These are phyloP conservation scores for Gambusia affinis DNA, from an alignment of 2,113 vertebrate genomes.

Conservation along the genomic window DNA sequence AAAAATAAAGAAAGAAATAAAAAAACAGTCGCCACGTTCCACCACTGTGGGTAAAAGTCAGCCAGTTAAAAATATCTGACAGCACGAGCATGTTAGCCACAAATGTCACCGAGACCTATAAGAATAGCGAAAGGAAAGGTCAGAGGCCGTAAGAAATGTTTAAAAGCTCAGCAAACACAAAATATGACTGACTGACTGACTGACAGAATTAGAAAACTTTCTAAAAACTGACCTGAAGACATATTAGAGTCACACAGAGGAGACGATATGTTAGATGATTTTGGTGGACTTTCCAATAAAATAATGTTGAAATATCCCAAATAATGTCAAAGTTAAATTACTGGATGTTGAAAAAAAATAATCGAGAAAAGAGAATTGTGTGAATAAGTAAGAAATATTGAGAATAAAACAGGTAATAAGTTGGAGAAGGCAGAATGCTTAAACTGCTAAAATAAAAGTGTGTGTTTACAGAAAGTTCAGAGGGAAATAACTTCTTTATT, in stretches of 20 bases:
- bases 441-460: too few relatives aligned
- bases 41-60: conserved; percentile 17
- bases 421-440: too few relatives aligned
- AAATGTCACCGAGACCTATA: background rate
- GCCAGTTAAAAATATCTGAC: conserved; percentile 29
- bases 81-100: background rate
- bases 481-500: too few relatives aligned
- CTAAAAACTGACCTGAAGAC: background rate
- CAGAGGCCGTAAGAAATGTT: background rate
- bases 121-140: background rate
- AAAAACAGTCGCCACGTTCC: conserved; percentile 1
- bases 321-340: too few relatives aligned
- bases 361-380: too few relatives aligned
- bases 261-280: too few relatives aligned
- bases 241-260: background rate
- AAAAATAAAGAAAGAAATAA: too few relatives aligned
- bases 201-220: background rate
- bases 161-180: background rate
- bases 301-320: background rate
- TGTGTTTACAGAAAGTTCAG: too few relatives aligned
- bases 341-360: too few relatives aligned
- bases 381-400: background rate
- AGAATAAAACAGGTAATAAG: background rate
- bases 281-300: background rate
- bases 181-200: background rate